Base-by-base conservation (phyloP, 2,888 invertebrate species). In the Caenorhabditis sp. region DNA sequence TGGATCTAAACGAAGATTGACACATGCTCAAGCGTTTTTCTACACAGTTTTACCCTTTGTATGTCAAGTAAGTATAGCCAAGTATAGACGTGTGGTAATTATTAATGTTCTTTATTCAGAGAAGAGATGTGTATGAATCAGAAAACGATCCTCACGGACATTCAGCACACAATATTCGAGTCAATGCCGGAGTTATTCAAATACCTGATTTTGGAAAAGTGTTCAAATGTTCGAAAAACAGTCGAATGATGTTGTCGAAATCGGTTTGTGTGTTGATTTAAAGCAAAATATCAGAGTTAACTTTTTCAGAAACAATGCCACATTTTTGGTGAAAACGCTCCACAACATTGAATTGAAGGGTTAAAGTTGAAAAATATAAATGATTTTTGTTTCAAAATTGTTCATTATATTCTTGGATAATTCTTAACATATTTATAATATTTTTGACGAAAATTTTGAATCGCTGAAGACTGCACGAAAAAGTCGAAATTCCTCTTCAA, bases 401-500 rank as follows among this genome's bases (percentile, higher is more conserved):
- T n/a, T n/a, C n/a, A n/a, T n/a, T n/a, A n/a, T n/a, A n/a, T n/a
- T 25, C 23, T 50, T n/a, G 53, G 43, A 36, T 26, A 63, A 31
- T 50, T 31, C 3, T 52, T 21, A 26, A 72, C 43, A 52, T 67
- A 72, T n/a, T 64, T 61, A 27, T 50, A n/a, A 49, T 77, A 79
- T 60, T 77, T 77, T 43, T 72, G 50, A 23, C 77, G 67, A 20
- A 79, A 65, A 62, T 79, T 79, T 7, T 63, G 67, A 43, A 72
- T 68, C 0, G 75, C 73, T 1, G 75, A 67, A 0, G 72, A 77
- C 54, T 73, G 64, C 0, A 77, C 62, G 59, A 77, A 79, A 49
- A 65, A 67, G 25, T 75, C 69, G 56, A 77, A 76, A 26, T 75
- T 70, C n/a, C 77, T 59, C 57, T 77, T 79, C 59, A 77, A 26